Base-by-base conservation (phyloP, 2,888 invertebrate genomes). In the Ametastegia equiseti region DNA sequence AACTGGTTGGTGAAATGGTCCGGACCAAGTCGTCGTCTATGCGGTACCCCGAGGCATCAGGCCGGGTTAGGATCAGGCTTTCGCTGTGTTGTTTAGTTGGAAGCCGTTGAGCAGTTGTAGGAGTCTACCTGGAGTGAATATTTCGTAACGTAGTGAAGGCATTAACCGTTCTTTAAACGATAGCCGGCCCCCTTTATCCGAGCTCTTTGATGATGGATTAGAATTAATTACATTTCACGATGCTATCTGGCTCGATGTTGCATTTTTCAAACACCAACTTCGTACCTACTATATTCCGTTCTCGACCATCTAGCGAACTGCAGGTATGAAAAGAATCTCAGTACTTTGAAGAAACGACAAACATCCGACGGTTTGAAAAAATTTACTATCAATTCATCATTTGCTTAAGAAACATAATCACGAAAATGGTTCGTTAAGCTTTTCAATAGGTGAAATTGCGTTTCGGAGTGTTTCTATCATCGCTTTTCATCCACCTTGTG, bases 141-240 rank as follows among this genome's bases (percentile, higher is more conserved):
- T 82, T 84, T 80, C 81, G 82, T 80, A 82, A 81, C 81, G 63
- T 23, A 81, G 71, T 57, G 75, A 54, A 71, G 73, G 81, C 60
- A 81, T 75, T 81, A 81, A 81, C 73, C 75, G 81, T 81, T 81
- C 75, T 81, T 81, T 77, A 81, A 81, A 81, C 36, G 81, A 81
- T 75, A 60, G 75, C 81, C 77, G 67, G 63, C 79, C 65, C 39
- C 79, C 63, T 79, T 79, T 63, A 42, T 45, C 47, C 11, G n/a
- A 47, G 79, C 4, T 47, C 65, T 79, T 60, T 57, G 71, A 73
- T 80, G 80, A 80, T 80, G 80, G 80, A 80, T 80, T 57, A 73
- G 50, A 80, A 80, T 80, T 80, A 80, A 80, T 80, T 73, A 80
- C 73, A 73, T 73, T 80, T 80, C 54, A 39, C 39, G 54, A 75